Base-by-base conservation (phyloP, 1,140 invertebrate genomes). In the Heliconius himera region DNA sequence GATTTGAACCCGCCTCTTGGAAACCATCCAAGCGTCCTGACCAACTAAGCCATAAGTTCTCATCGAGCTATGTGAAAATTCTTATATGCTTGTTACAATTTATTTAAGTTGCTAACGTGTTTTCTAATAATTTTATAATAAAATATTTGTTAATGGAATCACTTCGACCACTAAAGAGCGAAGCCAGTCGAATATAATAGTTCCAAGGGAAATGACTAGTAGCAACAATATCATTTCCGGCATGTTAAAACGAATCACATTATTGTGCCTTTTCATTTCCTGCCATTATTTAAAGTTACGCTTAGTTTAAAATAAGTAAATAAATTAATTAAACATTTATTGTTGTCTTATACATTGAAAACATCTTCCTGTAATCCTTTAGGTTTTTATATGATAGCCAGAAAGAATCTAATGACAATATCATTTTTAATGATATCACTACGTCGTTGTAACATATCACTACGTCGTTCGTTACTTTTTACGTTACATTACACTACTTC, bases 201-300 rank as follows among this genome's bases (percentile, higher is more conserved):
- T 66, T 66, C 0, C 11, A 66, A 26, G n/a, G 60, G 26, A 66
- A 66, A 29, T 66, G 60, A 66, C 26, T 29, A 26, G 26, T 29
- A 16, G 26, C 22, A 66, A 66, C 22, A 66, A 66, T 29, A 26
- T 56, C 26, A 9, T 66, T 66, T 66, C 60, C 60, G 60, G 22
- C 60, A 29, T 60, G n/a, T 60, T 60, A 60, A 60, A 26, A 66
- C 26, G 13, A 66, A 66, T 66, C 60, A 5, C 9, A 60, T n/a
- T n/a, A 26, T 41, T 46, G 8, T 60, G 56, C 26, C 33, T 46
- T 66, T 9, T 66, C 54, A 75, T 75, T 75, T 75, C 74, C 74
- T 66, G 74, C 41, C 41, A 46, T 76, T 76, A 70, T 66, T 26
- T 66, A 29, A 66, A 1, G 60, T 29, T 29, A 29, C 54, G 54